Evolutionary conservation across 2,113 vertebrate genomes (phyloP).

Genomic region (Cottus gobio): DNA sequence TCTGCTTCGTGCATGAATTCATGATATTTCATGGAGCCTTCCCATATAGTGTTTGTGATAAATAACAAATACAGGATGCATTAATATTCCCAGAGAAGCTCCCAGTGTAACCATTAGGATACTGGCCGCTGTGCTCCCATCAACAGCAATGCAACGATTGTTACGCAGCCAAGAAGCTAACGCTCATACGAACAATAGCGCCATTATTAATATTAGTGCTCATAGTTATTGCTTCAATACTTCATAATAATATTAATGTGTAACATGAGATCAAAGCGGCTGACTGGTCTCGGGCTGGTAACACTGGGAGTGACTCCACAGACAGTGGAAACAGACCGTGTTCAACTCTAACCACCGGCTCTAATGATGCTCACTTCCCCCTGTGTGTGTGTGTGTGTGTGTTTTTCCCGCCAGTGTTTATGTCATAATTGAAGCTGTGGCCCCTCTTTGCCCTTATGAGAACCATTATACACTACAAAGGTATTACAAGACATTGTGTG

Average conservation of each 20-base stretch:
- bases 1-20: neutral
- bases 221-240: neutral
- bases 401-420: conserved; percentile 46
- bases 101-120: too few relatives aligned
- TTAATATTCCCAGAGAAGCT: too few relatives aligned
- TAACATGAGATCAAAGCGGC: neutral
- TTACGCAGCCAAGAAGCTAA: neutral
- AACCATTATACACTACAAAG: conserved; percentile 15
- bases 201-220: neutral
- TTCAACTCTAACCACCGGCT: conserved; percentile 13
- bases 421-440: conserved; percentile 22
- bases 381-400: conserved; percentile 31
- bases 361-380: conserved; percentile 68
- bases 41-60: too few relatives aligned
- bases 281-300: conserved; percentile 5
- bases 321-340: conserved; percentile 26
- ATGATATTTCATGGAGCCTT: neutral
- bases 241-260: neutral
- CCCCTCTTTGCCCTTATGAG: conserved; percentile 22
- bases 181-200: neutral
- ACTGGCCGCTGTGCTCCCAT: too few relatives aligned
- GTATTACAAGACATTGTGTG: conserved; percentile 6
- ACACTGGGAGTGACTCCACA: conserved; percentile 7
- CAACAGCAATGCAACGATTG: too few relatives aligned
- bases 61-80: neutral